These are phyloP conservation scores for Coecobrya sp. DNA, from an alignment of 2,888 invertebrate species.

Conservation along the genomic window DNA sequence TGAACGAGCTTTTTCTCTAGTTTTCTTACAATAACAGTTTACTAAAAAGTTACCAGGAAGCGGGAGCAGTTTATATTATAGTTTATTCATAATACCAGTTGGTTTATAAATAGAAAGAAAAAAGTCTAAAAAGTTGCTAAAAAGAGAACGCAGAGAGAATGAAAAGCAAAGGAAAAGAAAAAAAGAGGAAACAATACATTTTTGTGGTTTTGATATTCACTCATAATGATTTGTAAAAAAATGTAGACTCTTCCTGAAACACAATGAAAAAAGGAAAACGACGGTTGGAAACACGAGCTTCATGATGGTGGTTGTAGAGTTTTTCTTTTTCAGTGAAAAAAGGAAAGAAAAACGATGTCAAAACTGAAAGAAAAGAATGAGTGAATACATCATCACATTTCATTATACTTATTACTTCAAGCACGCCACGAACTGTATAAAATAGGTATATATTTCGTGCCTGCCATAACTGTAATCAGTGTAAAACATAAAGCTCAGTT, in stretches of 20 bases:
- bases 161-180: neutral
- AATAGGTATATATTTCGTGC: neutral
- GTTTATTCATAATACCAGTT: too few species aligned
- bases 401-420: slow-evolving; percentile 27
- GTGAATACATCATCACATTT: slow-evolving; percentile 38
- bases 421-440: neutral
- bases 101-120: neutral
- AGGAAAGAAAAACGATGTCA: slow-evolving; percentile 22
- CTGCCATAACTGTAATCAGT: neutral
- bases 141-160: neutral
- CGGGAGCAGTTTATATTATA: neutral
- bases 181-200: slow-evolving; percentile 35
- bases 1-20: slow-evolving; percentile 27
- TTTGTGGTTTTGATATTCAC: slow-evolving; percentile 34
- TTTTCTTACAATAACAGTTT: slow-evolving; percentile 9
- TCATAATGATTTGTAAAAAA: slow-evolving; percentile 44
- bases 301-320: neutral
- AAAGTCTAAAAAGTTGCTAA: neutral
- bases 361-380: slow-evolving; percentile 47
- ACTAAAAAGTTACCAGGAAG: neutral
- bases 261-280: neutral
- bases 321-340: neutral
- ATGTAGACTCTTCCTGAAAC: slow-evolving; percentile 33
- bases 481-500: too few species aligned
- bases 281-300: neutral